Evolutionary conservation across 2,797 vertebrate species (phyloP), one percentile per base, ranked within the genome.

Genomic region (Anguilla megastoma): DNA sequence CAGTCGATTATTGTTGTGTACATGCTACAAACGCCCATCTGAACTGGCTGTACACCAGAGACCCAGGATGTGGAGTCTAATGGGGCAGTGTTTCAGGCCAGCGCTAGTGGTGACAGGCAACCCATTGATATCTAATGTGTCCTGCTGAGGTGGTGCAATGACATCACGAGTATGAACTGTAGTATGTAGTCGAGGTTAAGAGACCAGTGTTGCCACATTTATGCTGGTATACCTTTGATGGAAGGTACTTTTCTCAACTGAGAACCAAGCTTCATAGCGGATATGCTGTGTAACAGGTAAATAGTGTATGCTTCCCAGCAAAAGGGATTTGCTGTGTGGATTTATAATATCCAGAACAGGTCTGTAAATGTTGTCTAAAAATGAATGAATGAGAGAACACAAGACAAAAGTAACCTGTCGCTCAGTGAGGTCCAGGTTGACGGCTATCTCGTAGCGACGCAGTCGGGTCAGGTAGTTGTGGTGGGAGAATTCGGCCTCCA

Each of bases 391-490:
- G 24, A 63, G 24, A 63, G 60, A 21, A 21, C 21, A 7, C 3
- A n/a, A 7, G 60, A 16, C 16, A 16, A 14, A 0, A 3, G 0
- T 21, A 93, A 99, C 98, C 96, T 99, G 98, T 97, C 98, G 96
- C 93, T 99, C 98, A 0, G 98, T 99, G 94, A 99, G 98, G 92
- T 99, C 98, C 93, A 99, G 96, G 95, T 99, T 99, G 88, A 99
- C 98, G 0, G 98, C 98, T 45, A 99, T 99, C 96, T 99, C 98
- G 0, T 99, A 99, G 96, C 98, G 97, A 33, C 98, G 96, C 45
- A 99, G 97, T 79, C 98, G 93, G n/a, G 98, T 99, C 96, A 99
- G 93, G 95, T 99, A 99, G 95, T 99, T 99, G 12, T 99, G 98
- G 91, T 99, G 98, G 63, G 98, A 97, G 90, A 99, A 99, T 92